A percentile compares a stretch with the other conserved stretches of the same genome.
These are phyloP conservation scores for Gambusia affinis DNA, from an alignment of 2,113 vertebrate genomes.

Conservation along the genomic window DNA sequence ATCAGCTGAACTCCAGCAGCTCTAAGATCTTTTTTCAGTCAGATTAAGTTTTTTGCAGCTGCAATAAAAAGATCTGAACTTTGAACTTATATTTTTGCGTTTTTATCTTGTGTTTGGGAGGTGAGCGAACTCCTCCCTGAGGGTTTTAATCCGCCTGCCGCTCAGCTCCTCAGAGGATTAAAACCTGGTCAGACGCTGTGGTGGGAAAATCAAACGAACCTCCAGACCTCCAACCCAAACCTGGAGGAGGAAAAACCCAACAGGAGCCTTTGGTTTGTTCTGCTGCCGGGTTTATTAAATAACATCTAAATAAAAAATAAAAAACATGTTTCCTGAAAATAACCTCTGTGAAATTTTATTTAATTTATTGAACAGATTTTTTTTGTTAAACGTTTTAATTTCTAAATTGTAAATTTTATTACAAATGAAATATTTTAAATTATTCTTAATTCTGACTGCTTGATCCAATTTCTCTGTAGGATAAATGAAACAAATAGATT, in stretches of 20 bases:
- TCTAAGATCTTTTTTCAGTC: neutral
- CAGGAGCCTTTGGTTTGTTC: constrained; percentile 25
- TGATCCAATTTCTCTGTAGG: neutral
- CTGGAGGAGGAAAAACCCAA: constrained; percentile 33
- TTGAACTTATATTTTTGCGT: neutral
- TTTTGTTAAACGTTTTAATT: neutral
- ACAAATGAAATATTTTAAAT: neutral
- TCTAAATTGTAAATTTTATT: neutral
- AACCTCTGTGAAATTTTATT: neutral
- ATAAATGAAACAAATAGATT: neutral
- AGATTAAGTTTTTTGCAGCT: neutral
- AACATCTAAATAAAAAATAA: neutral
- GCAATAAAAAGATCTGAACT: neutral
- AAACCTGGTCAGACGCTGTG: constrained; percentile 46
- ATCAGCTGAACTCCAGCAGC: neutral
- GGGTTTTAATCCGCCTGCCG: constrained; percentile 42
- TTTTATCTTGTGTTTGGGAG: constrained; percentile 47
- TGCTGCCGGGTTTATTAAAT: constrained; percentile 4
- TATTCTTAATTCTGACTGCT: neutral
- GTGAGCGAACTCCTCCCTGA: constrained; percentile 17
- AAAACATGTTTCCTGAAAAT: neutral
- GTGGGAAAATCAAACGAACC: constrained; percentile 67
- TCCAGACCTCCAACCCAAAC: neutral
- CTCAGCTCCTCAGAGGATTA: constrained; percentile 54
- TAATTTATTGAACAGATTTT: neutral